phyloP scores from a whole-genome alignment of 2,797 vertebrate genomes.

The Crypturellus tataupa region DNA sequence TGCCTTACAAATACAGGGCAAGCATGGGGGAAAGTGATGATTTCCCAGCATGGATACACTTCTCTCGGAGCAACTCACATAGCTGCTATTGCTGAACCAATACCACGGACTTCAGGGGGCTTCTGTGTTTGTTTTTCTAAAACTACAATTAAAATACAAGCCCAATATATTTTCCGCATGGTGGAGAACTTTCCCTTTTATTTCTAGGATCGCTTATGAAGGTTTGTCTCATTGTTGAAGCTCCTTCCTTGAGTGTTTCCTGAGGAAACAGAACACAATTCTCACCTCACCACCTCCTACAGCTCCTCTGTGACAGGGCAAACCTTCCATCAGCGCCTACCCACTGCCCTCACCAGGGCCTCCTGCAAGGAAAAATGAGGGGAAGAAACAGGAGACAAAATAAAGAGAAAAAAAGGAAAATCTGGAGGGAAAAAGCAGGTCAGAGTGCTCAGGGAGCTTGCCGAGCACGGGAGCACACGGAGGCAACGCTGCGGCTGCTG shows the following conservation, averaged over 20 bases:
- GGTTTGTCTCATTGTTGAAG: background rate
- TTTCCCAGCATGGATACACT: conserved; percentile 27
- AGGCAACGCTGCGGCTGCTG: background rate
- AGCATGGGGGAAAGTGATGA: background rate
- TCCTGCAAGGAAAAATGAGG: background rate
- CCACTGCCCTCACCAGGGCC: background rate
- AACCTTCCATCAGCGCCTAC: conserved; percentile 2
- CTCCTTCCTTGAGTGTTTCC: background rate
- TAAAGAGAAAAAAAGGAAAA: background rate
- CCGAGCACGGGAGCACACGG: background rate
- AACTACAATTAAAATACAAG: conserved; percentile 44
- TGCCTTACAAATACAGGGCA: background rate
- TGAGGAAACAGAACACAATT: conserved; percentile 24
- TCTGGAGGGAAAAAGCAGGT: background rate
- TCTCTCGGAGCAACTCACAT: conserved; percentile 12
- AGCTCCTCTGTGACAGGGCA: background rate
- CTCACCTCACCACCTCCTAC: conserved; percentile 32
- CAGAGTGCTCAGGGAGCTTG: background rate
- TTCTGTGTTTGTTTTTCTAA: conserved; percentile 24
- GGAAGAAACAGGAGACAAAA: background rate
- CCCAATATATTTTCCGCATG: fast-evolving
- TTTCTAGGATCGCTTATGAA: background rate
- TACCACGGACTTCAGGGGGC: background rate
- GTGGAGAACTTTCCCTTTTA: background rate
- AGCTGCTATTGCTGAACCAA: background rate